phyloP scores from a whole-genome alignment of 2,888 invertebrate species.

The Cheilosia vernalis region DNA sequence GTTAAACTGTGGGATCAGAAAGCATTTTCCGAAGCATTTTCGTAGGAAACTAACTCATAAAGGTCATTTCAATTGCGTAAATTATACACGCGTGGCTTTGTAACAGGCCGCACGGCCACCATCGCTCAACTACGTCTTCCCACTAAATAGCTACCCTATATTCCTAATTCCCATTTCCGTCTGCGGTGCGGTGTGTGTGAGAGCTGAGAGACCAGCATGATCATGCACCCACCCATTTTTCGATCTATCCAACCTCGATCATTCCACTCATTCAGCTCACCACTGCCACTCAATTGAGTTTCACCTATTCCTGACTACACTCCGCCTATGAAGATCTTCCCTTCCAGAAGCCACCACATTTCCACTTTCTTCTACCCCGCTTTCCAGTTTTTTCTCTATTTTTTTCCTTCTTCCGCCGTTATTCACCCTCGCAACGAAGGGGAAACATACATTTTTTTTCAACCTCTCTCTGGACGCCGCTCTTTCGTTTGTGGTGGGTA shows the following conservation, averaged over 20 bases:
- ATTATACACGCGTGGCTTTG: not conserved
- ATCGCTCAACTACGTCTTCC: not conserved
- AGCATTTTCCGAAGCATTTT: no score
- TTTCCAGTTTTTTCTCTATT: slow-evolving; percentile 43
- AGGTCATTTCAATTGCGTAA: no score
- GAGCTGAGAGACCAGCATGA: not conserved
- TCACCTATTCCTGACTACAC: slow-evolving; percentile 16
- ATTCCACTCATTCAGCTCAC: not conserved
- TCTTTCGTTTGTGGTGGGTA: slow-evolving; percentile 49
- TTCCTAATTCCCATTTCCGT: no score
- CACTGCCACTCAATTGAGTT: slow-evolving; percentile 10
- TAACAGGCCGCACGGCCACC: not conserved
- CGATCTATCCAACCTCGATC: not conserved
- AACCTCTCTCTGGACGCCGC: slow-evolving; percentile 31
- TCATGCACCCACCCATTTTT: slow-evolving; percentile 14
- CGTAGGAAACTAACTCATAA: no score
- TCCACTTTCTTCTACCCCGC: slow-evolving; percentile 45
- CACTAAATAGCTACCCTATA: no score
- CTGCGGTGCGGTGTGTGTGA: no score
- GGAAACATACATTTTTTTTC: slow-evolving; percentile 29
- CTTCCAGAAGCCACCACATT: not conserved
- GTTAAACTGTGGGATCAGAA: no score
- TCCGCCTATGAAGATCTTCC: slow-evolving; percentile 63
- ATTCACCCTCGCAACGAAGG: slow-evolving; percentile 40
- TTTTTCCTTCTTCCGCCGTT: slow-evolving; percentile 16